Evolutionary conservation across 2,113 vertebrate species (phyloP), one percentile per base, ranked within the genome.

Genomic region (Thinocorus orbignyianus): DNA sequence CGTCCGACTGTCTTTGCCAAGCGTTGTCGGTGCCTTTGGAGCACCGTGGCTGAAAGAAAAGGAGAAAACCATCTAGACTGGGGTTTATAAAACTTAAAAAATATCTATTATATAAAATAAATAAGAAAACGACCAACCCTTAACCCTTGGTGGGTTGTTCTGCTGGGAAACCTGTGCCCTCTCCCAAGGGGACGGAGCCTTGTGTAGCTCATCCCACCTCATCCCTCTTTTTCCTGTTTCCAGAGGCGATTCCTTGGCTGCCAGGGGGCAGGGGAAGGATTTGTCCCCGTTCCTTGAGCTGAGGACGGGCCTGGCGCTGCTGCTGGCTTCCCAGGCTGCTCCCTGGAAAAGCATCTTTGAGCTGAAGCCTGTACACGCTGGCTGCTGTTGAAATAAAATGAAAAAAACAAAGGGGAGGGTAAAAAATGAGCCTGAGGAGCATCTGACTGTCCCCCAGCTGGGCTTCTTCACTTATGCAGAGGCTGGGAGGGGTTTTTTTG

Each of bases 1-100:
- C 0, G 0, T 57, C 23, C 5, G 0, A 30, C 48, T 2, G 1
- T 48, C 65, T 83, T 64, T 19, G 35, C 23, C 2, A 15, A 68
- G 11, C 18, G 11, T 68, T 42, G 0, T 13, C 16, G 4, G 64
- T 42, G 48, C 9, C 20, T 76, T 62, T 72, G 66, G 65, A 61
- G 51, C 66, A 73, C 30, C 22, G 30, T 4, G 33, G 0, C 2
- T 0, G 1, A 19, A 91, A 69, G 49, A 13, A 42, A 77, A 86
- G 24, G 44, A 30, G 42, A 25, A 68, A 15, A 71, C 17, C 1
- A 8, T 28, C 28, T n/a, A 7, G 22, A 58, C 41, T 0, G 5
- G 6, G 51, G 11, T 15, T 62, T 49, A 11, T 41, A 77, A 76
- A 44, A 12, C 1, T 2, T n/a, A 31, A 3, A 2, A 22, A 28